A percentile compares a stretch with the other conserved stretches of the same genome.
phyloP scores from a whole-genome alignment of 2,888 invertebrate genomes.

The Leptopterna dolabrata region DNA sequence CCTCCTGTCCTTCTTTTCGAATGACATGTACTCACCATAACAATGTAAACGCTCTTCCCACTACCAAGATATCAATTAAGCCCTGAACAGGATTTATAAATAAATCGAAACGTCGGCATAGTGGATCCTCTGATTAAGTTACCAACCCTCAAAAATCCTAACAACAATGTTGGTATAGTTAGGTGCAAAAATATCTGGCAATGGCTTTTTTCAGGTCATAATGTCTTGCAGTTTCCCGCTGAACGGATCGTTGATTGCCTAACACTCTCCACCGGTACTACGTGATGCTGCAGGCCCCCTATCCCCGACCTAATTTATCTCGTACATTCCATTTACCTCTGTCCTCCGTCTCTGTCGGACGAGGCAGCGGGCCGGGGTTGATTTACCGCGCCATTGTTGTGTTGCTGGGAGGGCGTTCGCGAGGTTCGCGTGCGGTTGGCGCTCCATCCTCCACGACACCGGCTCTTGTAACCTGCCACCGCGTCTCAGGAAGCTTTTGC shows the following conservation, averaged over 20 bases:
- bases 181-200: no score
- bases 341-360: neutral
- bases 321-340: neutral
- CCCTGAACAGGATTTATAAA: no score
- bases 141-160: no score
- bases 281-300: neutral
- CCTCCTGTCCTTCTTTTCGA: no score
- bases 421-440: neutral
- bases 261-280: neutral
- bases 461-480: neutral
- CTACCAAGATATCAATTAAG: no score
- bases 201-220: neutral
- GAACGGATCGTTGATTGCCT: neutral
- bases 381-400: neutral
- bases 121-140: no score
- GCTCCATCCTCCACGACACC: neutral
- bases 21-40: no score
- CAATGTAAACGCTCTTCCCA: no score
- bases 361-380: neutral
- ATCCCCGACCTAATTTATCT: neutral
- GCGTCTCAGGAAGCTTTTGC: neutral
- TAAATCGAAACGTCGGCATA: no score
- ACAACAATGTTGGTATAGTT: no score
- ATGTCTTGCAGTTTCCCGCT: neutral
- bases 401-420: neutral